Evolutionary conservation across 2,113 vertebrate genomes (phyloP).

Genomic region (Oceanodroma tethys): DNA sequence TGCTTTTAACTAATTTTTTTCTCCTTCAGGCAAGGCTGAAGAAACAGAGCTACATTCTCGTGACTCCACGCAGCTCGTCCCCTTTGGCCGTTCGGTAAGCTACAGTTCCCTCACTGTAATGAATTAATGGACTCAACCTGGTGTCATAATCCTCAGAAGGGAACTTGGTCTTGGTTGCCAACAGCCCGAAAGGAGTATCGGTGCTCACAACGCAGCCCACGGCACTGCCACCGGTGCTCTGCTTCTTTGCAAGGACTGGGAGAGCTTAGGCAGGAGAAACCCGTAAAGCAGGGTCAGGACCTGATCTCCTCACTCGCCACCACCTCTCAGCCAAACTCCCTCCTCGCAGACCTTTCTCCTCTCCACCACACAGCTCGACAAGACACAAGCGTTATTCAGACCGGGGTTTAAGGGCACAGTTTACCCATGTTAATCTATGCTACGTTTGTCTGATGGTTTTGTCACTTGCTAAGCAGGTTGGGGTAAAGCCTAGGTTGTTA

Average conservation of each 20-base stretch:
- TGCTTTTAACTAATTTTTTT: neutral
- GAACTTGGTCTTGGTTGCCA: neutral
- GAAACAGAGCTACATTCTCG: neutral
- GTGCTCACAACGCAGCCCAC: neutral
- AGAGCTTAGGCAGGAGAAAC: neutral
- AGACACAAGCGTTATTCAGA: neutral
- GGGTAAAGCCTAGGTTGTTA: neutral
- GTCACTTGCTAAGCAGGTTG: neutral
- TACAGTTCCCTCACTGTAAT: neutral
- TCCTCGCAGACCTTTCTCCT: neutral
- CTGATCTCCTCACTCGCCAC: neutral
- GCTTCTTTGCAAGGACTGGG: neutral
- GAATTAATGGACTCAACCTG: neutral
- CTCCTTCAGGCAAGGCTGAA: neutral
- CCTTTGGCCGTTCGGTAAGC: neutral
- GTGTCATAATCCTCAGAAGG: neutral
- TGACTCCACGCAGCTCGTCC: neutral
- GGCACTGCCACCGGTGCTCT: neutral
- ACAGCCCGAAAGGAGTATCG: neutral
- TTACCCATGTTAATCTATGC: neutral
- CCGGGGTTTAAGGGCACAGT: neutral
- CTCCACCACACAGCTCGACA: neutral
- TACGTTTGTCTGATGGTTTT: neutral
- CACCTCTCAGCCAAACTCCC: neutral
- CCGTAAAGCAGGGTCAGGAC: neutral